Evolutionary conservation across 1,140 invertebrate genomes (phyloP), one percentile per base, ranked within the genome.

Genomic region (Sycophila sp.): DNA sequence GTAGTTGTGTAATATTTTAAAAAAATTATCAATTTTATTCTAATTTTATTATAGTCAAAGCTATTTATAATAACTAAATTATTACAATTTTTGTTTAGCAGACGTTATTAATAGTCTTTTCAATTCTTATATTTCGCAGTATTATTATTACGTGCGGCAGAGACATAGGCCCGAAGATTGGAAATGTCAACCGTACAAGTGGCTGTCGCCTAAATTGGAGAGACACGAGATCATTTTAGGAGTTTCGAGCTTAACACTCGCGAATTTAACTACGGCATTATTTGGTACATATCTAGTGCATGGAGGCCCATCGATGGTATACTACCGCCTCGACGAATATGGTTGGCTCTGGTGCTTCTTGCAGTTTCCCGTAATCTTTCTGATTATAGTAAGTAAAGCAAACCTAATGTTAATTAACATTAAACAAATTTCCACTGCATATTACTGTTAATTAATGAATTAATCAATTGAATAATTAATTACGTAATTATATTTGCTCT

Each of bases 181-280:
- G 92, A 94, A 94, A 82, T 91, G 92, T 71, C 92, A 94, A 74
- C 92, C 92, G 0, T 86, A 87, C 11, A 91, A 91, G 73, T 93
- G 90, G 88, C 73, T 93, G 2, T 82, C 88, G 0, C 88, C 89
- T 1, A 89, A 92, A 55, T 77, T 92, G 34, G 91, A 93, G 78
- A 83, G 87, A 15, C 90, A 93, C 73, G 91, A 92, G 80, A 91
- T 94, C 40, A 85, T 91, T 47, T 73, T 90, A 4, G 92, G 92
- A 2, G 88, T 87, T 0, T 45, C 89, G 0, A 89, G 90, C 2
- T 82, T 94, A 8, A 68, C 90, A 4, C 64, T 90, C 38, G 89
- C 84, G 2, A 88, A 87, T 4, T 79, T 85, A 1, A 77, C 89
- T 59, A 90, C 90, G 1, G 88, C 89, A 0, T 65, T 88, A 8